These are phyloP conservation scores for Rousettus leschenaultii DNA, from an alignment of 2,113 vertebrate genomes.

Conservation along the genomic window DNA sequence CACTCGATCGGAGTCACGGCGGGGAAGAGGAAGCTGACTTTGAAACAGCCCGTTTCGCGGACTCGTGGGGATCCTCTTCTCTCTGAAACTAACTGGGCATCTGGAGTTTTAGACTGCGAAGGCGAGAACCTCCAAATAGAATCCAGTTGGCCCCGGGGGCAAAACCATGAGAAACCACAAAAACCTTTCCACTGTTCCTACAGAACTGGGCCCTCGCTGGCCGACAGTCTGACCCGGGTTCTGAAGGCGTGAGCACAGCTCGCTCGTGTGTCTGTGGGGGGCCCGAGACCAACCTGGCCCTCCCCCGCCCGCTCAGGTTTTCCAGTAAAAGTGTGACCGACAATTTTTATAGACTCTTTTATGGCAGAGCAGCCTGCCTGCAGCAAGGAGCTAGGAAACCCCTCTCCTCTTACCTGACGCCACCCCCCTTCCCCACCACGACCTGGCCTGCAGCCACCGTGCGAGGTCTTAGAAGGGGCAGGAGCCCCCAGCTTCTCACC, in stretches of 20 bases:
- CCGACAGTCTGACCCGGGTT: not conserved
- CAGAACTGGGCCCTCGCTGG: not conserved
- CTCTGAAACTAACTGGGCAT: rapidly evolving
- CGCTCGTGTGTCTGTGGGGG: not conserved
- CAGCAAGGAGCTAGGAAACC: rapidly evolving
- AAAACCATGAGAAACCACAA: not conserved
- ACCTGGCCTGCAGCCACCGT: rapidly evolving
- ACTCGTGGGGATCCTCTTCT: too few relatives aligned
- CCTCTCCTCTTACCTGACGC: rapidly evolving
- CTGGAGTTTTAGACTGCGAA: not conserved
- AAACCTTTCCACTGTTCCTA: not conserved
- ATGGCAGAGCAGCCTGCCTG: rapidly evolving
- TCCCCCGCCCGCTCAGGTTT: rapidly evolving
- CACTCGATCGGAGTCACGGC: rapidly evolving
- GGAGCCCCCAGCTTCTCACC: not conserved
- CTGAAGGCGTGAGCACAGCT: not conserved
- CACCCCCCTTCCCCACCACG: rapidly evolving
- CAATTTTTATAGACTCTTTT: too few relatives aligned
- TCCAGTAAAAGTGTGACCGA: not conserved
- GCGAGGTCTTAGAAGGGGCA: too few relatives aligned
- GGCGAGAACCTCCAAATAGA: too few relatives aligned
- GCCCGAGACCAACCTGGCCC: not conserved
- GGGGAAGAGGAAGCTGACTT: too few relatives aligned
- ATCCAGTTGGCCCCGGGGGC: too few relatives aligned
- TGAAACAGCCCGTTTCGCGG: not conserved